Base-by-base conservation (phyloP, 2,888 invertebrate species). In the Himalopsyche kuldschensis region DNA sequence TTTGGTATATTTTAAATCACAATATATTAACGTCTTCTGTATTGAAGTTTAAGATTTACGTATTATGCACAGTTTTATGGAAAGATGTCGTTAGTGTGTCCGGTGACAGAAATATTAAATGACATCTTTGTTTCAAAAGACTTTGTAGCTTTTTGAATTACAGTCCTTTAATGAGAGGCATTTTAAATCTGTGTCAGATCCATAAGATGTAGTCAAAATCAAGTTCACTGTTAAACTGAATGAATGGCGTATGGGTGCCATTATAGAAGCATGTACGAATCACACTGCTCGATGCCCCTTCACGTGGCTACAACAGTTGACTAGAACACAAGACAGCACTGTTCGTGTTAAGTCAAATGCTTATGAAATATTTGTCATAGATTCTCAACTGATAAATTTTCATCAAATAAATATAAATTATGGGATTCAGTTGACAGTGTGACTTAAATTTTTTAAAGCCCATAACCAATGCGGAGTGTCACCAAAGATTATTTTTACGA, bases 171-270 rank as follows among this genome's bases (percentile, higher is more conserved):
- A 69, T 10, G 69, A 30, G 24, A 69, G 27, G 30, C 69, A 69
- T 69, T 69, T 69, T 69, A 69, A 27, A 27, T 27, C 24, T 1
- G 20, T 3, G 15, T 75, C 20, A 15, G 41, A 24, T 77, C 32
- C 17, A 15, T 77, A 27, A 8, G 46, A 77, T 17, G 77, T 77
- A 46, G 1, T 35, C 77, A 15, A 77, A 20, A 46, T 77, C 77
- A 77, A 77, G 77, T 77, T 77, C 46, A 77, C 41, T 46, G 35
- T 77, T 46, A 35, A 77, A 77, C 77, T 77, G 77, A 77, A 41
- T 77, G 41, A 46, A 4, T 11, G 35, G 46, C 31, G 6, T 1
- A n/a, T 0, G 27, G 11, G 31, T 77, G 35, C 77, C 77, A 77
- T 77, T 24, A 41, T 77, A 35, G 77, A 77, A 46, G 30, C 24